Conservation (phyloP, 2,797 vertebrate species). For the Danio aesculapii region DNA sequence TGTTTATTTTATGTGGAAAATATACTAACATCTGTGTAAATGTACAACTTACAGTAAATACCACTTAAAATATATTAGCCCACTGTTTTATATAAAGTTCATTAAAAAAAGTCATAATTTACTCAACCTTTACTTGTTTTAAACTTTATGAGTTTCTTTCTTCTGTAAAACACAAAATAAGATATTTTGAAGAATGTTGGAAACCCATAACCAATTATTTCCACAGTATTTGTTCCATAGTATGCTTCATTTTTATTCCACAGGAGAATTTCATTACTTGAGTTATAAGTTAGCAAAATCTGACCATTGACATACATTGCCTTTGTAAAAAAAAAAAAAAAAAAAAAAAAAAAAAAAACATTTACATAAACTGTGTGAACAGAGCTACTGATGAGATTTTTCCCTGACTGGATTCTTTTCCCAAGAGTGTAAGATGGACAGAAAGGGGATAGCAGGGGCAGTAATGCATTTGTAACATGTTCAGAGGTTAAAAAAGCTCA, state of each 20-base stretch:
- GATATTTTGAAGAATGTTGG: not conserved
- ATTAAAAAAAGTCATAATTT: not conserved
- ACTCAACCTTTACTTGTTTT: not conserved
- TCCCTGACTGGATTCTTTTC: slow-evolving; percentile 24
- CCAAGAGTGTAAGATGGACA: slow-evolving; percentile 13
- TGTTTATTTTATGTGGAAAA: no score
- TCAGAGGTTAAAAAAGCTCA: slow-evolving; percentile 33
- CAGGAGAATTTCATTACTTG: not conserved
- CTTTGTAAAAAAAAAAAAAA: not conserved
- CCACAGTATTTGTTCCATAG: no score
- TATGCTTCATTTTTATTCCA: not conserved
- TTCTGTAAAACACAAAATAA: not conserved
- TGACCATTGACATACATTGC: not conserved
- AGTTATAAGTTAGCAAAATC: not conserved
- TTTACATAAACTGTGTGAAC: slow-evolving; percentile 62
- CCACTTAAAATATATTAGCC: no score
- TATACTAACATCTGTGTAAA: no score
- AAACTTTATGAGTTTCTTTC: not conserved
- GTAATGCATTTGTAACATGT: slow-evolving; percentile 31
- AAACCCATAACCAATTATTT: no score
- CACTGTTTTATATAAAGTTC: no score
- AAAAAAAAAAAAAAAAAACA: not conserved
- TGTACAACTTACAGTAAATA: no score
- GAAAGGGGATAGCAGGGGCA: slow-evolving; percentile 9
- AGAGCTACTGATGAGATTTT: slow-evolving; percentile 68